phyloP scores from a whole-genome alignment of 2,113 vertebrate genomes.

The Centropristis striata region DNA sequence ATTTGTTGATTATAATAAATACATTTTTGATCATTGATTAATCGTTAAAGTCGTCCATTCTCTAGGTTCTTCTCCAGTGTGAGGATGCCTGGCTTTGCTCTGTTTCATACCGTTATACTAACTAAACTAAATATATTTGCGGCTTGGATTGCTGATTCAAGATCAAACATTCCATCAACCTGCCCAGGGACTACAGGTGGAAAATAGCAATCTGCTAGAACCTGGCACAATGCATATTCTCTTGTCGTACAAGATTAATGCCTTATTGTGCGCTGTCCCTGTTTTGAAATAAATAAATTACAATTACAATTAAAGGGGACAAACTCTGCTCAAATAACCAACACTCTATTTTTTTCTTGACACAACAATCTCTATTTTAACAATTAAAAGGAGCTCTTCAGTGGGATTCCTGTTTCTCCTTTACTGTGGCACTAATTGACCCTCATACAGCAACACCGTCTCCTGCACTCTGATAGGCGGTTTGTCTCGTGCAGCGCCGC shows the following conservation, averaged over 20 bases:
- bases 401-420: no score
- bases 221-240: no score
- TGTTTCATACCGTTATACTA: neutral
- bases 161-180: no score
- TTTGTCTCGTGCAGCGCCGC: neutral
- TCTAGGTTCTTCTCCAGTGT: neutral
- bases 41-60: neutral
- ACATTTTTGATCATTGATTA: conserved; percentile 1
- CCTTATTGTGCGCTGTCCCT: no score
- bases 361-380: no score
- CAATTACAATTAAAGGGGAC: no score
- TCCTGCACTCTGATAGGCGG: conserved; percentile 69
- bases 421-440: conserved; percentile 50
- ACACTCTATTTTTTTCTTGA: neutral
- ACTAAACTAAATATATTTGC: no score
- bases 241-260: no score
- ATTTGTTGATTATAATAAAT: neutral
- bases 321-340: neutral
- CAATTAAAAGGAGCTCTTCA: neutral
- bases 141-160: no score
- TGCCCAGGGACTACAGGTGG: no score
- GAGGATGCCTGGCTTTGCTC: neutral
- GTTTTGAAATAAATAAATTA: no score
- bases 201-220: no score
- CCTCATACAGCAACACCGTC: conserved; percentile 77